Evolutionary conservation across 2,113 vertebrate species (phyloP), one percentile per base, ranked within the genome.

Genomic region (Labeo rohita): DNA sequence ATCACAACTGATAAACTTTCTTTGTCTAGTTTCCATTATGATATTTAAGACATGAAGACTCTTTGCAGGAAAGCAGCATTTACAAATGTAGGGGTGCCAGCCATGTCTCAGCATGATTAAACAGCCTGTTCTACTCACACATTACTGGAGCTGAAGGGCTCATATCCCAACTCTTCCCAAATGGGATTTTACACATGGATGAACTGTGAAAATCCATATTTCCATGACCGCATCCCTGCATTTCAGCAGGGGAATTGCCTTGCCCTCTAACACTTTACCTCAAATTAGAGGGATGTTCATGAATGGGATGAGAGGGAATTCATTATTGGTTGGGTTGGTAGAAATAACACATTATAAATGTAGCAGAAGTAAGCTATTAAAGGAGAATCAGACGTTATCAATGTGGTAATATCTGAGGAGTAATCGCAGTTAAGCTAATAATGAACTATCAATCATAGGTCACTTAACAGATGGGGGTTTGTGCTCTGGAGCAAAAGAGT

Each of bases 401-500:
- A 92, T 84, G 90, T 85, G 88, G 89, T 87, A 87, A 89, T 94
- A 93, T 94, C 92, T 86, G 81, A 90, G 92, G 92, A 93, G 92
- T 90, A 92, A 93, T 94, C 91, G 86, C 89, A 86, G 88, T 92
- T 91, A 89, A 91, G 91, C 92, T 94, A 94, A 94, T 95, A 95
- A 94, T 87, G 90, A 84, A 89, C 91, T 90, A 94, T 95, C 93
- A 94, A 94, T 95, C 94, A 93, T 90, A 87, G 92, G 92, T 94
- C 92, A 92, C 91, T 94, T 93, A 93, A 90, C 59, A 72, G 90
- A 87, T 65, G 87, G 89, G 84, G 89, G 83, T 78, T 89, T 86
- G 81, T 85, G 52, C 54, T 89, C 74, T 80, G 89, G 34, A 34
- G 54, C 11, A 47, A 70, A 49, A 45, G 43, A 11, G n/a, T 66